Conservation (phyloP, 2,797 vertebrate genomes). For the Pempheris klunzingeri region DNA sequence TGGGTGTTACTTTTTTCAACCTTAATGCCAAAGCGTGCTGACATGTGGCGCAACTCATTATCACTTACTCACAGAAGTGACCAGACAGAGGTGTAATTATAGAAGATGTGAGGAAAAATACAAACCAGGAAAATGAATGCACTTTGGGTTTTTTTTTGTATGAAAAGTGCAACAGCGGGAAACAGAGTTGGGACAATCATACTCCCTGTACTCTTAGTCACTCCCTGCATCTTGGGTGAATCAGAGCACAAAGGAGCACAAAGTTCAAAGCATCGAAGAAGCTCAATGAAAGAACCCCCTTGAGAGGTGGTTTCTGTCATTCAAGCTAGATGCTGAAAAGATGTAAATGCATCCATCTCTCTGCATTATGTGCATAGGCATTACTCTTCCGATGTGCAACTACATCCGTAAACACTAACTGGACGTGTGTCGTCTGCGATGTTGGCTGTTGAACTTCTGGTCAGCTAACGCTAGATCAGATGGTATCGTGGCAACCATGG, state of each 20-base stretch:
- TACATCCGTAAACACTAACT: neutral
- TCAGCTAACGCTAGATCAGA: too few species aligned
- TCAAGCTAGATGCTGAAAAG: neutral
- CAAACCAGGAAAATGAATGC: constrained; percentile 12
- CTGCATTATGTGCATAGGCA: neutral
- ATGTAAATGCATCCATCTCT: neutral
- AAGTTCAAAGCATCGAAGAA: too few species aligned
- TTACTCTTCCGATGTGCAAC: neutral
- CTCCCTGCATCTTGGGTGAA: neutral
- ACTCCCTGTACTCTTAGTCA: neutral
- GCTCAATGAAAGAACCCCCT: neutral
- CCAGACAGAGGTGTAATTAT: constrained; percentile 30
- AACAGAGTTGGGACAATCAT: neutral
- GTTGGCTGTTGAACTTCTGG: too few species aligned
- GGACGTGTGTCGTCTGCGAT: too few species aligned
- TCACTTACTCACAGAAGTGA: constrained; percentile 28
- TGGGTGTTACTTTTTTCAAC: constrained; percentile 14
- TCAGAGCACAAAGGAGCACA: too few species aligned
- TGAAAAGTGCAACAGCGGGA: constrained; percentile 9
- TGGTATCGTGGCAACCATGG: too few species aligned
- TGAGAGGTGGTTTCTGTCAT: neutral
- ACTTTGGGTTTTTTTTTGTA: neutral
- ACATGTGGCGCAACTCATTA: constrained; percentile 47
- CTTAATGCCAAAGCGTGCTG: constrained; percentile 21
- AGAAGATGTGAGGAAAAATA: constrained; percentile 31